phyloP scores from a whole-genome alignment of 2,113 vertebrate genomes.

The Neoarius graeffei region DNA sequence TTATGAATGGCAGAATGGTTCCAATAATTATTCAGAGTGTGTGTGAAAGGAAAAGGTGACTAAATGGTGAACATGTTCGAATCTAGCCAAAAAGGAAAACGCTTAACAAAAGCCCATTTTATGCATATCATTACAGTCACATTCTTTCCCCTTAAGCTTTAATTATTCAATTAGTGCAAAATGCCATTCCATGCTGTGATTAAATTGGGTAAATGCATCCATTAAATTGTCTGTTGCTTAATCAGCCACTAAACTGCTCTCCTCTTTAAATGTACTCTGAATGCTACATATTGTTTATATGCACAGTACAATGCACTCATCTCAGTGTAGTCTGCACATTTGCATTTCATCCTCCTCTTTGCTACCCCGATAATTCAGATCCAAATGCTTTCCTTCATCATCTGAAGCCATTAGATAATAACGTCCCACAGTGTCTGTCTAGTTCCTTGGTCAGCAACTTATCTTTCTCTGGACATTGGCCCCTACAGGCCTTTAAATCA shows the following conservation, averaged over 20 bases:
- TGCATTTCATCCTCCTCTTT: slow-evolving; percentile 59
- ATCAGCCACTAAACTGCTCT: slow-evolving; percentile 68
- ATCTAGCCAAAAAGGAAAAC: slow-evolving; percentile 53
- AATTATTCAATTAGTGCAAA: slow-evolving; percentile 68
- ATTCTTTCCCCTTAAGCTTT: slow-evolving; percentile 61
- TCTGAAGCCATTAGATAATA: slow-evolving; percentile 16
- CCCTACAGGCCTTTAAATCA: slow-evolving; percentile 49
- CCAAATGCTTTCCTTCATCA: slow-evolving; percentile 33
- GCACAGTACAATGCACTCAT: slow-evolving; percentile 43
- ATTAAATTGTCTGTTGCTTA: slow-evolving; percentile 71
- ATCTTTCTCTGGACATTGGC: slow-evolving; percentile 68
- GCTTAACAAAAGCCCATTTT: slow-evolving; percentile 42
- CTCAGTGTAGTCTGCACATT: slow-evolving; percentile 61
- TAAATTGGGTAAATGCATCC: slow-evolving; percentile 69
- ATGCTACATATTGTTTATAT: slow-evolving; percentile 61
- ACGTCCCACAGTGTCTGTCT: slow-evolving; percentile 24
- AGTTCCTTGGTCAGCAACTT: slow-evolving; percentile 44
- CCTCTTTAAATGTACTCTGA: slow-evolving; percentile 55
- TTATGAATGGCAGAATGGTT: slow-evolving; percentile 69
- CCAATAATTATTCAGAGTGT: slow-evolving; percentile 68
- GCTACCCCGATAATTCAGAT: slow-evolving; percentile 51
- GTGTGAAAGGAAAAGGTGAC: slow-evolving; percentile 55
- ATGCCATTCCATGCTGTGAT: slow-evolving; percentile 64
- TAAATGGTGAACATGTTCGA: slow-evolving; percentile 34
- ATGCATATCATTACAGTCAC: slow-evolving; percentile 56